phyloP scores from a whole-genome alignment of 2,797 vertebrate genomes.

The Acanthurus tractus region DNA sequence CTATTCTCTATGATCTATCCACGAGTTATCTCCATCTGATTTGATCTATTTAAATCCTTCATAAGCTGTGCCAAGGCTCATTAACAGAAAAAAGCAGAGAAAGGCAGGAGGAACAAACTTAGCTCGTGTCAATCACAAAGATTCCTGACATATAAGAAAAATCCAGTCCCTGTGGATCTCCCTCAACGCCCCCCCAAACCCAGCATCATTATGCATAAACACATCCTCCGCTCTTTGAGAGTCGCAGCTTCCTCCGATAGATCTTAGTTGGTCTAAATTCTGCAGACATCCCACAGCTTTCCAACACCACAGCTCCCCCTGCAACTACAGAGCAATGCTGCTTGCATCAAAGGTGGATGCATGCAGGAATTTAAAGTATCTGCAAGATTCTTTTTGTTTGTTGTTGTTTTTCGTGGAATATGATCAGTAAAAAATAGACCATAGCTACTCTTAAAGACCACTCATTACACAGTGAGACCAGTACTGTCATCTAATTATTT shows the following conservation, averaged over 20 bases:
- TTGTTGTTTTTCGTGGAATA: neutral
- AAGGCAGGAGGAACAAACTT: slow-evolving; percentile 58
- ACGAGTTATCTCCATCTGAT: slow-evolving; percentile 58
- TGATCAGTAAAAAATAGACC: neutral
- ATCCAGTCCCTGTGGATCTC: slow-evolving; percentile 49
- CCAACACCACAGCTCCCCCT: slow-evolving; percentile 23
- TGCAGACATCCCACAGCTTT: slow-evolving; percentile 50
- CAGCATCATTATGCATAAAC: slow-evolving; percentile 63
- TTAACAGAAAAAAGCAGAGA: slow-evolving; percentile 49
- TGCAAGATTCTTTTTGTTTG: neutral
- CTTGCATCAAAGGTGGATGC: slow-evolving; percentile 38
- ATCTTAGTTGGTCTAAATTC: slow-evolving; percentile 52
- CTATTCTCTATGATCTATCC: slow-evolving; percentile 67
- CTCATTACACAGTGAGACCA: neutral
- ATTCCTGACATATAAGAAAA: slow-evolving; percentile 64
- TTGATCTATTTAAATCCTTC: slow-evolving; percentile 73
- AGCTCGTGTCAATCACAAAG: slow-evolving; percentile 67
- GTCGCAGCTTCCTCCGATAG: slow-evolving; percentile 52
- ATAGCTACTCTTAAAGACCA: neutral
- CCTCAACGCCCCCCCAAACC: slow-evolving; percentile 24
- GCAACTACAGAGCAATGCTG: slow-evolving; percentile 38
- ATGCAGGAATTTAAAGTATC: slow-evolving; percentile 24
- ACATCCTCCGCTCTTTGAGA: slow-evolving; percentile 57
- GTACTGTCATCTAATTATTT: neutral
- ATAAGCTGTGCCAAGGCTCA: slow-evolving; percentile 67